Base-by-base conservation (phyloP, 2,113 vertebrate species). In the Hippolais icterina region DNA sequence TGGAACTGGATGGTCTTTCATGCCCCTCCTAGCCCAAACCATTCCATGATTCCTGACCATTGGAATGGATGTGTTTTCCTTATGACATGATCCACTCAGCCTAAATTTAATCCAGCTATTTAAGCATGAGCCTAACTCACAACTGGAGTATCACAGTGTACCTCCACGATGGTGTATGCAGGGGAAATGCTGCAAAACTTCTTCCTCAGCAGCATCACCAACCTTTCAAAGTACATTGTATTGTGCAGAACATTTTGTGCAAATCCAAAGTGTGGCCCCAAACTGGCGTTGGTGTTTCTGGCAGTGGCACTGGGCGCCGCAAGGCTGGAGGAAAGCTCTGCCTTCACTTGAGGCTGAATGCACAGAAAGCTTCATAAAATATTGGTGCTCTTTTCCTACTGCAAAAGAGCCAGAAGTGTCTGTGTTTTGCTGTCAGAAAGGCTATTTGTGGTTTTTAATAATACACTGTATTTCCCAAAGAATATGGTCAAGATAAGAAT, bases 381-480 rank as follows among this genome's bases (percentile, higher is more conserved):
- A 64, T 47, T 22, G 5, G 2, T 63, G 12, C 64, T 65, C 3
- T 79, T 25, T 9, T 44, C n/a, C 41, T 52, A 0, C 37, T 59
- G 27, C 10, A 6, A 2, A 57, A 28, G 18, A 83, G 47, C 31
- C 71, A 41, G 47, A 29, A 80, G 22, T 9, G 2, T 11, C 12
- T 78, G 28, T 63, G 14, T 87, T 75, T 84, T 90, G 66, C 84
- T 82, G 63, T 90, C 85, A 80, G 42, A 28, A 91, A 61, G 41
- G 75, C 78, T 93, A 76, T 94, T 88, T 80, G 78, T 79, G 70
- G 9, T 24, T 94, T 96, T 95, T 91, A 91, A 90, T 95, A 91
- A 85, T 19, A 6, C 28, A 6, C n/a, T 65, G 10, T 25, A 15
- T 79, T 88, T 90, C 71, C 39, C 29, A 65, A 87, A 53, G 61